Evolutionary conservation across 2,113 vertebrate genomes (phyloP).

Genomic region (Clarias macrocephalus): DNA sequence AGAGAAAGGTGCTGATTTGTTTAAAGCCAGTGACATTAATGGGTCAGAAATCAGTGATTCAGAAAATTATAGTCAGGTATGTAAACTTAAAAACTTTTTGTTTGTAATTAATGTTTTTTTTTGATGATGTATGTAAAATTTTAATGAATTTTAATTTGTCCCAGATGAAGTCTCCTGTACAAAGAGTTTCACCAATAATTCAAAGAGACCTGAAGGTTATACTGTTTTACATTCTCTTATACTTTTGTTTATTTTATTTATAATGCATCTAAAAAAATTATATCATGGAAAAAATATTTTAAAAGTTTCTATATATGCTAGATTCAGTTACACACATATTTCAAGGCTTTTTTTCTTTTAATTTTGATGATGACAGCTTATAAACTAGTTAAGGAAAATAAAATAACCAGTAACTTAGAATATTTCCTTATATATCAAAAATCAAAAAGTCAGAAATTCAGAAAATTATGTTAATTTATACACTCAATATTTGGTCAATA

Average conservation of each 20-base stretch:
- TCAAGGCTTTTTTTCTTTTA: too few species aligned
- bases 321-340: too few species aligned
- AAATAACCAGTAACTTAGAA: too few species aligned
- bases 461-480: too few species aligned
- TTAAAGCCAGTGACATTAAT: constrained; percentile 20
- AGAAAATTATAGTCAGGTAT: constrained; percentile 56
- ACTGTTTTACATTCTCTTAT: neutral
- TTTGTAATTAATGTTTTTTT: neutral
- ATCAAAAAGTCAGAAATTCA: too few species aligned
- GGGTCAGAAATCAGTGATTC: constrained; percentile 16
- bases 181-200: neutral
- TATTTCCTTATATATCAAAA: too few species aligned
- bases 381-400: too few species aligned
- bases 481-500: too few species aligned
- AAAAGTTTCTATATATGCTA: too few species aligned
- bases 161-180: constrained; percentile 43
- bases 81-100: neutral
- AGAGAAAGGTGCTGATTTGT: neutral
- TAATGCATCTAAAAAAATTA: too few species aligned
- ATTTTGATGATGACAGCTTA: too few species aligned
- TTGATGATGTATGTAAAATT: neutral
- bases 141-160: neutral
- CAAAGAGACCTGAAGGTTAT: constrained; percentile 52
- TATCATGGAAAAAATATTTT: too few species aligned
- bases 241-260: neutral